Base-by-base conservation (phyloP, 2,113 vertebrate species). In the Albula glossodonta region DNA sequence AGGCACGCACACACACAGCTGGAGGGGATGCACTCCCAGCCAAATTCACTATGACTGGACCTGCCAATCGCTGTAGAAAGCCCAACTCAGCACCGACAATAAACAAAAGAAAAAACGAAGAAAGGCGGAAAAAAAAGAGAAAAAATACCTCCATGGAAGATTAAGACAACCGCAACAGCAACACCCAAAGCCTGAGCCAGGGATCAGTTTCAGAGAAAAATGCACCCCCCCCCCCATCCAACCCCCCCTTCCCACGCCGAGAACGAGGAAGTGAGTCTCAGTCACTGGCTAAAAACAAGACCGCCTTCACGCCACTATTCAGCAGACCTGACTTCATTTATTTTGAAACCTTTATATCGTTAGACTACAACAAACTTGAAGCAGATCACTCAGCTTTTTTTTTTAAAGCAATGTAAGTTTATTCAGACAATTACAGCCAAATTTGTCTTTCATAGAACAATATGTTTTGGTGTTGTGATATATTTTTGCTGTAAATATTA, bases 101-200 rank as follows among this genome's bases (percentile, higher is more conserved):
- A 80, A 78, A 74, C 31, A 83, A 50, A 80, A 83, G 31, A 80
- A 63, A 82, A 80, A 17, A 7, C 31, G 31, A 41, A 41, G 31
- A 41, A 41, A 41, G 31, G 31, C 31, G 31, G 31, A 41, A 41
- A 41, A 41, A 41, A 41, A 41, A 41, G 31, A 41, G 31, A 41
- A 41, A 41, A 7, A 48, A 6, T 17, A 48, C 31, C 41, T 7
- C 78, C 41, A 49, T 49, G 13, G 41, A 80, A 4, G 50, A 81
- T 51, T 10, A 81, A 41, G 15, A 81, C 13, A 19, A 22, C 80
- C n/a, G 8, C 9, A 83, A n/a, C 9, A 48, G 15, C 10, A 49
- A 90, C 86, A 91, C 89, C 87, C 70, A 3, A 0, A 89, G 51
- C 25, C 60, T 78, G 41, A 22, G 52, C 52, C 8, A 81, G 80